These are phyloP conservation scores for Micropoecilia bifurca DNA, from an alignment of 2,797 vertebrate species.

Conservation along the genomic window DNA sequence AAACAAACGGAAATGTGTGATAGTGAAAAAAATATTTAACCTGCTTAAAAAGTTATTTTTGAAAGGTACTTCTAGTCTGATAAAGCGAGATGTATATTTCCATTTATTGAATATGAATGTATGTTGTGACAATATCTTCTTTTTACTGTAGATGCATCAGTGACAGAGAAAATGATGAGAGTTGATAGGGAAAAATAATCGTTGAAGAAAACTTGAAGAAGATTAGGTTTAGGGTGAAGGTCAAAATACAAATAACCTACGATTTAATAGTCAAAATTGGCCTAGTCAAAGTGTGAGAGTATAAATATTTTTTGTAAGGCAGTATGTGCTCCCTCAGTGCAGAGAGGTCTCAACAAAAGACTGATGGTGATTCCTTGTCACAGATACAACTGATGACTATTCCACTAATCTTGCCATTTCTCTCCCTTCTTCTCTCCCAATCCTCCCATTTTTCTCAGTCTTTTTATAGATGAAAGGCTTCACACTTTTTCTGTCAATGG, in stretches of 20 bases:
- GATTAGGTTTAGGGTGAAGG: not conserved
- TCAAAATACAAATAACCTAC: not conserved
- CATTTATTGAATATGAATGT: not conserved
- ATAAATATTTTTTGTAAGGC: not conserved
- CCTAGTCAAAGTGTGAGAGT: not conserved
- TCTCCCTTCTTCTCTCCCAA: constrained; percentile 53
- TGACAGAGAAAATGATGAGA: not conserved
- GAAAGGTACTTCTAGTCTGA: too few relatives aligned
- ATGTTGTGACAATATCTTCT: not conserved
- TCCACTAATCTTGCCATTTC: constrained; percentile 74
- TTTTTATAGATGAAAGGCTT: constrained; percentile 87
- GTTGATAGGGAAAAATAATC: not conserved
- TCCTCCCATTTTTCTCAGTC: constrained; percentile 54
- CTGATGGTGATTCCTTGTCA: constrained; percentile 47
- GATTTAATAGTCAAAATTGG: not conserved
- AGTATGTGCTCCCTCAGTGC: constrained; percentile 26
- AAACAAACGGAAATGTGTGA: too few relatives aligned
- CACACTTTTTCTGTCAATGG: constrained; percentile 82
- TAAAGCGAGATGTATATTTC: too few relatives aligned
- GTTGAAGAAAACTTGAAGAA: not conserved
- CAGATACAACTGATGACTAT: constrained; percentile 76
- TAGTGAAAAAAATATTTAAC: too few relatives aligned
- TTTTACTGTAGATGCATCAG: not conserved
- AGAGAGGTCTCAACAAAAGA: constrained; percentile 43
- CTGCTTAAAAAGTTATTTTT: too few relatives aligned